Percentiles rank a stretch among this genome's conserved stretches.
Conservation (phyloP, 1,140 invertebrate species). For the Whitmania pigra region DNA sequence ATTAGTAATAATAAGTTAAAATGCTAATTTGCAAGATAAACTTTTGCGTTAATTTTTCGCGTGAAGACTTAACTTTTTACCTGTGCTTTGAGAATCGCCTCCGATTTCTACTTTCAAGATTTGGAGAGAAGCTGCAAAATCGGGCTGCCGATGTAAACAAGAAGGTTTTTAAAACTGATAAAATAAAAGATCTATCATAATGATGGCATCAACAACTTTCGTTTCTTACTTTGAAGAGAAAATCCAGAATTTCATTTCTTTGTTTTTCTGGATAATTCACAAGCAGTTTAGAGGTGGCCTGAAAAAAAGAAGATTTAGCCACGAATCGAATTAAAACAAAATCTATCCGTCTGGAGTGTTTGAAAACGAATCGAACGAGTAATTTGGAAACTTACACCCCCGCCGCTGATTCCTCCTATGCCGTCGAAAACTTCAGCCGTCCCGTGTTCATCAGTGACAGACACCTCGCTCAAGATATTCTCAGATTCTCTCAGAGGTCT, state of each 20-base stretch:
- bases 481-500: too few relatives aligned
- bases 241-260: slow-evolving; percentile 38
- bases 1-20: too few relatives aligned
- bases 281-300: slow-evolving; percentile 40
- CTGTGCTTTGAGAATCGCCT: slow-evolving; percentile 37
- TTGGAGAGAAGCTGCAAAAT: slow-evolving; percentile 38
- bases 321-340: too few relatives aligned
- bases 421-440: slow-evolving; percentile 18
- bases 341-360: too few relatives aligned
- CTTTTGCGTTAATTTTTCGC: background rate
- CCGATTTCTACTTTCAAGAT: slow-evolving; percentile 42
- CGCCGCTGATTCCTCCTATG: slow-evolving; percentile 23
- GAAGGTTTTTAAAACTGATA: too few relatives aligned
- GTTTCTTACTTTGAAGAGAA: slow-evolving; percentile 36
- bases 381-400: slow-evolving; percentile 17
- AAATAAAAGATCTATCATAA: slow-evolving; percentile 18
- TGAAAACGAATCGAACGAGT: too few relatives aligned
- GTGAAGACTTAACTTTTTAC: slow-evolving; percentile 12
- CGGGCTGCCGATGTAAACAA: slow-evolving; percentile 30
- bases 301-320: too few relatives aligned
- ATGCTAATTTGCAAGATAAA: too few relatives aligned
- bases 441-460: slow-evolving; percentile 6
- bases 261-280: slow-evolving; percentile 36
- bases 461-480: background rate
- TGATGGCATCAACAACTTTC: background rate